Conservation (phyloP, 2,888 invertebrate species). For the Eustalomyia histrio region DNA sequence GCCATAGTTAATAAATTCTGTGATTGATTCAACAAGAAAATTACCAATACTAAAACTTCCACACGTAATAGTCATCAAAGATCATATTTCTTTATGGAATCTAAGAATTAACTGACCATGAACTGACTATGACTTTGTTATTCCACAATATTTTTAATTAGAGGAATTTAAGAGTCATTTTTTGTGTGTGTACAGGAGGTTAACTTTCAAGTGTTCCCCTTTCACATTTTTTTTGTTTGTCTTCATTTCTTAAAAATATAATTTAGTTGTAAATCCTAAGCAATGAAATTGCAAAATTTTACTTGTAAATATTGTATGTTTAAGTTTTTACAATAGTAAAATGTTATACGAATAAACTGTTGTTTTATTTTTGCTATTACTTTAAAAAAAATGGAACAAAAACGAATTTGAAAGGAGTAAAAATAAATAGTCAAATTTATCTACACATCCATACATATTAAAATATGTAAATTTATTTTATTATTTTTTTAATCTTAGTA, state of each 20-base stretch:
- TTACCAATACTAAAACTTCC: too few relatives aligned
- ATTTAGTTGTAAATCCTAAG: constrained; percentile 61
- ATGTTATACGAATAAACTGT: constrained; percentile 20
- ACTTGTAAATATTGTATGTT: constrained; percentile 48
- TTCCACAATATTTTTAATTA: too few relatives aligned
- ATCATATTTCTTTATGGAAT: too few relatives aligned
- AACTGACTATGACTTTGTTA: too few relatives aligned
- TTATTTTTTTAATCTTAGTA: not conserved
- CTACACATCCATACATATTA: constrained; percentile 9
- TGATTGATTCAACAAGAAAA: too few relatives aligned
- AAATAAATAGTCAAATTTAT: constrained; percentile 43
- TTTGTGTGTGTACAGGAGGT: too few relatives aligned
- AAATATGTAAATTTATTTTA: constrained; percentile 55
- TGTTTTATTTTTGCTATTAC: not conserved
- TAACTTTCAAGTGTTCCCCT: constrained; percentile 14
- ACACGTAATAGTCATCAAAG: too few relatives aligned
- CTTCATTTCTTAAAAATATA: constrained; percentile 45
- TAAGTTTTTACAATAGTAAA: constrained; percentile 2
- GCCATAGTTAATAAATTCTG: too few relatives aligned
- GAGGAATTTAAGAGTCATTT: too few relatives aligned
- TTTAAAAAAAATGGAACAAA: not conserved
- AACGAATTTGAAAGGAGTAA: constrained; percentile 17
- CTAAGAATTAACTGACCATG: too few relatives aligned
- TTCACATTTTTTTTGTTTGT: constrained; percentile 1
- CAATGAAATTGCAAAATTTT: constrained; percentile 59